Percentiles rank a stretch among this genome's conserved stretches.
Evolutionary conservation across 1,140 invertebrate genomes (phyloP).

Genomic region (Proctacanthus coquilletti): DNA sequence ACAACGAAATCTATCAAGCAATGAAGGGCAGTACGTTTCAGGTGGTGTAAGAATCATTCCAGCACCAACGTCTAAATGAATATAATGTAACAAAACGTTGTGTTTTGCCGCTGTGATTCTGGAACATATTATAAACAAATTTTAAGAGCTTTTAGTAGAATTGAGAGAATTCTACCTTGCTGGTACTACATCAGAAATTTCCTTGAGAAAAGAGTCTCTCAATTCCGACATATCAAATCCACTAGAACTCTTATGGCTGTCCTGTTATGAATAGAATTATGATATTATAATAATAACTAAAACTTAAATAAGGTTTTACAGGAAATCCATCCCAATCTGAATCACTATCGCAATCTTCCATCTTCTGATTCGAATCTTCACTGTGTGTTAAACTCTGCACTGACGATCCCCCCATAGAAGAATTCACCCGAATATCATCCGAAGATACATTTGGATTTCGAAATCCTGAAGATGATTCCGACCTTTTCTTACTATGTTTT

Average conservation of each 20-base stretch:
- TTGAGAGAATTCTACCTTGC: slow-evolving; percentile 31
- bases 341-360: slow-evolving; percentile 29
- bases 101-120: slow-evolving; percentile 45
- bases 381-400: slow-evolving; percentile 26
- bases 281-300: too few relatives aligned
- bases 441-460: slow-evolving; percentile 37
- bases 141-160: slow-evolving; percentile 17
- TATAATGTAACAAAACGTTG: slow-evolving; percentile 50
- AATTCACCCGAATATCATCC: slow-evolving; percentile 29
- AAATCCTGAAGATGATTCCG: slow-evolving; percentile 39
- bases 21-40: slow-evolving; percentile 30
- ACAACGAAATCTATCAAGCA: slow-evolving; percentile 47
- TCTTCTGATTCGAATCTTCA: slow-evolving; percentile 16
- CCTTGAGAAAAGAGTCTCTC: slow-evolving; percentile 50
- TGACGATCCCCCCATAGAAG: slow-evolving; percentile 19
- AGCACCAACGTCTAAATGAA: slow-evolving; percentile 47
- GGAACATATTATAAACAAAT: neutral
- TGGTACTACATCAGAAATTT: slow-evolving; percentile 48
- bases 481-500: slow-evolving; percentile 12
- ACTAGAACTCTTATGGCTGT: slow-evolving; percentile 43
- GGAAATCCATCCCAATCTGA: slow-evolving; percentile 40
- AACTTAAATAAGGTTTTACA: too few relatives aligned
- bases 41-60: slow-evolving; percentile 47
- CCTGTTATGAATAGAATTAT: slow-evolving; percentile 38
- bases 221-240: slow-evolving; percentile 51